Base-by-base conservation (phyloP, 2,888 invertebrate species). In the Eristalis pertinax region DNA sequence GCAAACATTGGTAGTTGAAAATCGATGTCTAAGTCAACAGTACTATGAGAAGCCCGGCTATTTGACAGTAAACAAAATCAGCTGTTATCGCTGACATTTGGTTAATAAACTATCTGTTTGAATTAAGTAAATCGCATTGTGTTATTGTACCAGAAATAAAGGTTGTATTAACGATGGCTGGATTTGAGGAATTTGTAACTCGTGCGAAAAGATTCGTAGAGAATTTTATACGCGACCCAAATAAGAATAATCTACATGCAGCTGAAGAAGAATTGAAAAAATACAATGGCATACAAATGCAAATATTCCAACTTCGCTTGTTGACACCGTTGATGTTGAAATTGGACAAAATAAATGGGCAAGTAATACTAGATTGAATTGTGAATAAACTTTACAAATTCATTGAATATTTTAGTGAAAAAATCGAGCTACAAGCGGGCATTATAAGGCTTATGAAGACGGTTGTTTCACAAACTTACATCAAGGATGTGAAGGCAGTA, bases 161-260 rank as follows among this genome's bases (percentile, higher is more conserved):
- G 1, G 4, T n/a, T 43, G 11, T 43, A 19, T 26, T 13, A 4
- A 26, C 15, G 4, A 91, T 91, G 91, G 81, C 91, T 0, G 90
- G 91, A 3, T 80, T 92, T 26, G 91, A 92, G 79, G 89, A 89
- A 24, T 93, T 92, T 85, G 90, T 92, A 43, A 81, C 89, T 64
- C 90, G 89, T 81, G 90, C 92, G 1, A 92, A 91, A 83, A 92
- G 93, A 2, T 91, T 90, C 0, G 89, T 92, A 22, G 92, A 93
- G 56, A 86, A 89, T 22, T 92, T 93, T 76, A 58, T 93, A 0
- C 90, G 90, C 15, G 89, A 89, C 35, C 90, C 92, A 0, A 91
- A 89, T 22, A 90, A 90, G 77, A 79, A 89, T 11, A 91, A 90
- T 56, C 65, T 92, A 35, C 81, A 86, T 0, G 68, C 77, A 4